These are phyloP conservation scores for Turritopsis rubra DNA, from an alignment of 30 jellyfish, hydroid and myxozoan species.

Conservation along the genomic window DNA sequence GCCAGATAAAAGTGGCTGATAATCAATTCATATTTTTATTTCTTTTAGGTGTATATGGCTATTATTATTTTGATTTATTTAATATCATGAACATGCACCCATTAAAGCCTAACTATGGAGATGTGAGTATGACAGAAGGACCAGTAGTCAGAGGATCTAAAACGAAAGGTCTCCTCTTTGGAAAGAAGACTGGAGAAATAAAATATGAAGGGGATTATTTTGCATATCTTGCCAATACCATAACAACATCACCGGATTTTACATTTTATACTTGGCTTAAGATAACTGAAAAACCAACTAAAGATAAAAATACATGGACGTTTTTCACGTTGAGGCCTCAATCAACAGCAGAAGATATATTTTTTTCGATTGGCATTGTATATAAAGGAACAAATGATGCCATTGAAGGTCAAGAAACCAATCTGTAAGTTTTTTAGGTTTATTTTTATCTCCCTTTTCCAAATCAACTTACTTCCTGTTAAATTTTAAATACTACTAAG, in stretches of 20 bases:
- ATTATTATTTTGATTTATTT: background rate
- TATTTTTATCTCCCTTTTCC: background rate
- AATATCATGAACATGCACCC: background rate
- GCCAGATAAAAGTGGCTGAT: background rate
- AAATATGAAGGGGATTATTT: constrained; percentile 13
- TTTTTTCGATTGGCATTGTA: background rate
- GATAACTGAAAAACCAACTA: constrained; percentile 10
- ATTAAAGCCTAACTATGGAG: background rate
- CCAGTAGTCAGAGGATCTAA: background rate
- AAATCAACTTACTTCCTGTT: too few species aligned
- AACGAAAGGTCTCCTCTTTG: background rate
- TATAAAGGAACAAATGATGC: background rate
- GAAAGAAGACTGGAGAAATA: background rate
- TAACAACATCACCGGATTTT: constrained; percentile 21
- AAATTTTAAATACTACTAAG: too few species aligned
- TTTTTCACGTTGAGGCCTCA: background rate
- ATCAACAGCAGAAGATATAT: background rate
- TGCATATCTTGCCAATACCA: constrained; percentile 26
- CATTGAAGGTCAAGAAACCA: constrained; percentile 11
- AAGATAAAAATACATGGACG: background rate
- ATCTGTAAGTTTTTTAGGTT: background rate
- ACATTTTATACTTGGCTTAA: constrained; percentile 22
- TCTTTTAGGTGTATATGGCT: background rate
- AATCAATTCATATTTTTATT: background rate
- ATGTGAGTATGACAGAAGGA: background rate